A percentile compares a stretch with the other conserved stretches of the same genome.
phyloP scores from a whole-genome alignment of 1,140 invertebrate genomes.

The Ostrea edulis region DNA sequence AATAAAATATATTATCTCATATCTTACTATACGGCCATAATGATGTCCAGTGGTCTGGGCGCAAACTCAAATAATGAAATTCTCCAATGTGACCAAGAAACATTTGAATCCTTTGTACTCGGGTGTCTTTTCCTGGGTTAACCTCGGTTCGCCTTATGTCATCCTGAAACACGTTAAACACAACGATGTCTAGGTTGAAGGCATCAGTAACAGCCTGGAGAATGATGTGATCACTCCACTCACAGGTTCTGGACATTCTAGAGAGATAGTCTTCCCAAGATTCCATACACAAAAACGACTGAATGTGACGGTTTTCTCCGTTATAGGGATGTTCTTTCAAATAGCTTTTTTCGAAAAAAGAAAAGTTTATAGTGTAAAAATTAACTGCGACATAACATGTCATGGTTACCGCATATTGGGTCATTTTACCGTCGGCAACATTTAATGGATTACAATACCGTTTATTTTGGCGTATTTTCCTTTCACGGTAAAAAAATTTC shows the following conservation, averaged over 20 bases:
- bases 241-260: slow-evolving; percentile 39
- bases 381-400: too few species aligned
- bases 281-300: slow-evolving; percentile 46
- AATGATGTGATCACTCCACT: slow-evolving; percentile 56
- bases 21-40: not conserved
- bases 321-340: slow-evolving; percentile 41
- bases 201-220: slow-evolving; percentile 29
- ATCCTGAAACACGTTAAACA: slow-evolving; percentile 27
- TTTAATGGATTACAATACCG: not conserved
- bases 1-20: not conserved
- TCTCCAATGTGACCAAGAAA: not conserved
- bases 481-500: not conserved
- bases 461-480: not conserved
- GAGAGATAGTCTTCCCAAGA: slow-evolving; percentile 53
- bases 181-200: slow-evolving; percentile 16
- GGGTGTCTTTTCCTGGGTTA: not conserved
- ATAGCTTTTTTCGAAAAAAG: slow-evolving; percentile 36
- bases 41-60: not conserved
- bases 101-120: not conserved
- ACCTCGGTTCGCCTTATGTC: not conserved
- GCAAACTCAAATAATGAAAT: slow-evolving; percentile 25
- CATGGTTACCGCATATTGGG: too few species aligned
- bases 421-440: too few species aligned
- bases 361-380: too few species aligned
- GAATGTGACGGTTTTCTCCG: slow-evolving; percentile 47